Evolutionary conservation across 2,113 vertebrate genomes (phyloP).

Genomic region (Aegithalos caudatus): DNA sequence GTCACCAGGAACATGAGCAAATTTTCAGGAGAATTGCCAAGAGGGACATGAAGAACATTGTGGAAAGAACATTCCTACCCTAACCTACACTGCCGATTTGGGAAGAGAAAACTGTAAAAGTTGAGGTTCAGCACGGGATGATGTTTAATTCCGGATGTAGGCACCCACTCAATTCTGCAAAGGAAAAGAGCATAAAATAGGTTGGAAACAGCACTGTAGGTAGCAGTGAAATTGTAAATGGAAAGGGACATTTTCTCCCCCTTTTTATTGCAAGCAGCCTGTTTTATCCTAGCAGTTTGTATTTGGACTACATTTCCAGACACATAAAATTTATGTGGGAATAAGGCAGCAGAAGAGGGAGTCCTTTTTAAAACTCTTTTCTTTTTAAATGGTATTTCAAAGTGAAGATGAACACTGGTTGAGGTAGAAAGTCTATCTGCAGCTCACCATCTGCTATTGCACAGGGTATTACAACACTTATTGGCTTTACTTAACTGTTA

Average conservation of each 20-base stretch:
- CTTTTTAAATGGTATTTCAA: not conserved
- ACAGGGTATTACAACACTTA: not conserved
- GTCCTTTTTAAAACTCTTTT: not conserved
- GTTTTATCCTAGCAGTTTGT: not conserved
- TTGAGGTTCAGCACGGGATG: not conserved
- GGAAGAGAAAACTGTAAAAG: not conserved
- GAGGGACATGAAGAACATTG: not conserved
- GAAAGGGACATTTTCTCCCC: not conserved
- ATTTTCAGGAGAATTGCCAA: not conserved
- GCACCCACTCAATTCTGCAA: not conserved
- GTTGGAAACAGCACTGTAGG: not conserved
- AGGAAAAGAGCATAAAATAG: not conserved
- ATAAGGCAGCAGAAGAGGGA: not conserved
- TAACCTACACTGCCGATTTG: not conserved
- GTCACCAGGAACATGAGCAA: not conserved
- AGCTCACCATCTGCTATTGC: slow-evolving; percentile 19
- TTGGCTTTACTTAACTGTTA: slow-evolving; percentile 6
- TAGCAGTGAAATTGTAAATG: not conserved
- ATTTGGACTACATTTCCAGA: not conserved
- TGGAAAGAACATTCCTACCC: not conserved
- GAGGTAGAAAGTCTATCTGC: not conserved
- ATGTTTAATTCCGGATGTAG: rapidly evolving
- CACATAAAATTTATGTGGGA: not conserved
- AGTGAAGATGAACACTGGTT: not conserved
- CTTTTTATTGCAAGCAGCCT: not conserved